A percentile compares a stretch with the other conserved stretches of the same genome.
These are phyloP conservation scores for Diplodus puntazzo DNA, from an alignment of 2,797 vertebrate genomes.

Conservation along the genomic window DNA sequence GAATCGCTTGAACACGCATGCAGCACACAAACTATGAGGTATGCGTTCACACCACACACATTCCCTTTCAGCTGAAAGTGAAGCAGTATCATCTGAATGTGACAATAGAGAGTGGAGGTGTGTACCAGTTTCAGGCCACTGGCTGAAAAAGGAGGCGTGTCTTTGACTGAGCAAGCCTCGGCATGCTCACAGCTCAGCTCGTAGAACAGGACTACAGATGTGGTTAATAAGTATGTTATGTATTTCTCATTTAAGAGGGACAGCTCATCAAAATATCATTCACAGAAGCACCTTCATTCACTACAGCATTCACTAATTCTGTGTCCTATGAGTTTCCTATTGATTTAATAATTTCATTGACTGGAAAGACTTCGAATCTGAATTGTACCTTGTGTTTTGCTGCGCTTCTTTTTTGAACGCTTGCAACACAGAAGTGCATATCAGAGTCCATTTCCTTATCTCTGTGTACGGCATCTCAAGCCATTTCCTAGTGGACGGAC, in stretches of 20 bases:
- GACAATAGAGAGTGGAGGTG: constrained; percentile 68
- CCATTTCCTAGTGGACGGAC: constrained; percentile 80
- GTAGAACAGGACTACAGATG: constrained; percentile 57
- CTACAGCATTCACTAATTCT: not conserved
- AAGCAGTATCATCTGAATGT: constrained; percentile 74
- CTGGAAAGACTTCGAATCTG: not conserved
- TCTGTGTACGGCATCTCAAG: constrained; percentile 59
- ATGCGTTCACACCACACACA: constrained; percentile 57
- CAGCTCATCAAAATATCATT: not conserved
- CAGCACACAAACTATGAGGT: constrained; percentile 45
- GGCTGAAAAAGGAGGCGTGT: constrained; percentile 71
- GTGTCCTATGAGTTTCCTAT: not conserved
- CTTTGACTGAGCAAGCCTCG: constrained; percentile 60
- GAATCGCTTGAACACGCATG: constrained; percentile 56
- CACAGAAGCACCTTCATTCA: not conserved
- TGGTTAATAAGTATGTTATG: constrained; percentile 20
- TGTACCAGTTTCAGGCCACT: constrained; percentile 73
- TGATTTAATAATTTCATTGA: not conserved
- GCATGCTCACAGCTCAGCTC: constrained; percentile 67
- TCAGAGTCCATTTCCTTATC: constrained; percentile 82
- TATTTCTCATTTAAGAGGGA: constrained; percentile 21
- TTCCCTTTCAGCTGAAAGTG: constrained; percentile 74
- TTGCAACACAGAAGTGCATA: constrained; percentile 44
- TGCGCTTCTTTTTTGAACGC: constrained; percentile 36
- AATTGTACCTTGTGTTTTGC: constrained; percentile 2